Conservation (phyloP, 2,888 invertebrate species). For the Macrophya annulata region DNA sequence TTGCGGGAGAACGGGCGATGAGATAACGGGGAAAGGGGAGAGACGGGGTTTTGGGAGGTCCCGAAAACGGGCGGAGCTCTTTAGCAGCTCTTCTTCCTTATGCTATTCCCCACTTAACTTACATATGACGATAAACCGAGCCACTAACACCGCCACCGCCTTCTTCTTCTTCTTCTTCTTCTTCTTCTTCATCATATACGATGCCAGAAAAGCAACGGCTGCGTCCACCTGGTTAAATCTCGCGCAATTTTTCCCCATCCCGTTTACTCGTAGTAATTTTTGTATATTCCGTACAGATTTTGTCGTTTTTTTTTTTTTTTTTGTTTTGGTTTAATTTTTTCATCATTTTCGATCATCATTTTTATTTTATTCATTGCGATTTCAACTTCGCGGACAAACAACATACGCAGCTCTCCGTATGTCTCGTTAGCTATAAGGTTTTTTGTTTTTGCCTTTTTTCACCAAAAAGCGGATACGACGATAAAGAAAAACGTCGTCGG, state of each 20-base stretch:
- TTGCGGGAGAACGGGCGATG: constrained; percentile 14
- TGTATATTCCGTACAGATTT: neutral
- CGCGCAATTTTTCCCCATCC: constrained; percentile 56
- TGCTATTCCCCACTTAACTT: constrained; percentile 61
- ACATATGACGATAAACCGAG: neutral
- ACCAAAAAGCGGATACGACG: neutral
- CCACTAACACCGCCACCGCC: constrained; percentile 6
- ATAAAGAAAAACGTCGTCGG: neutral
- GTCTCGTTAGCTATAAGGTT: neutral
- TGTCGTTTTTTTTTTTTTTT: neutral
- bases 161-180: constrained; percentile 8
- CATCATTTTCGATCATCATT: neutral
- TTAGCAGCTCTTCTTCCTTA: constrained; percentile 50
- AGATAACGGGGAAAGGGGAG: neutral
- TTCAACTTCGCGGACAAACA: neutral
- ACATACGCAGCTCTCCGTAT: neutral
- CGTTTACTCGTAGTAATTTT: constrained; percentile 15
- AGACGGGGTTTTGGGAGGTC: constrained; percentile 64
- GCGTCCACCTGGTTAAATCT: constrained; percentile 72
- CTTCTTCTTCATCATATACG: constrained; percentile 60
- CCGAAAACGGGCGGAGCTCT: constrained; percentile 72
- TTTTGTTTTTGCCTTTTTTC: neutral
- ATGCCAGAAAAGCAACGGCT: constrained; percentile 64
- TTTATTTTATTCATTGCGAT: neutral
- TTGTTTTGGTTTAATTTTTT: too few relatives aligned